Base-by-base conservation (phyloP, 2,113 vertebrate species). In the Sinocyclocheilus grahami region DNA sequence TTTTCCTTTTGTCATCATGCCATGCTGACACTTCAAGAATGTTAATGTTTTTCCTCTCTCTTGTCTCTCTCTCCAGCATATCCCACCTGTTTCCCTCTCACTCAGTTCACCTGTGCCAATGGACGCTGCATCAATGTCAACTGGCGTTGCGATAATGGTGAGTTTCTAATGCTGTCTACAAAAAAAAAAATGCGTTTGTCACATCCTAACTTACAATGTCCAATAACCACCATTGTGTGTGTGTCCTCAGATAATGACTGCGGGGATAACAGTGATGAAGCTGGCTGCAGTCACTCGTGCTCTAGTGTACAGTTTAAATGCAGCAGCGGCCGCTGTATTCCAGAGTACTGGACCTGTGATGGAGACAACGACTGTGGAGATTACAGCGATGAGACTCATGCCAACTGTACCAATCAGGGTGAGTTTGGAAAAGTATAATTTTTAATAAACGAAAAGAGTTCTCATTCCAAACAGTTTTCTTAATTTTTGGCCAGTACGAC, bases 371-470 rank as follows among this genome's bases (percentile, higher is more conserved):
- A 99, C 92, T 99, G 98, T 0, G 97, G 97, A 0, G 98, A 99
- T 93, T 98, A 98, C 93, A 99, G 98, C 0, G 98, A 99, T 0
- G 98, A 99, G 93, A 99, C 97, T 0, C 97, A 99, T 0, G 98
- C 98, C 89, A 99, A 99, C 95, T 99, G 98, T 86, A 99, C 98
- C 90, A 99, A 99, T 91, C 97, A 98, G 91, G 96, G 98, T 99
- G 90, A 94, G 96, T 60, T 9, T 27, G n/a, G 42, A 18, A 14
- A 53, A 39, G 12, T 22, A 10, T 39, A 1, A 39, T 39, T 58
- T 39, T 79, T 79, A 5, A 5, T 30, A 12, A 79, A 10, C 3
- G 5, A 12, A 60, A 58, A 22, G 22, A 48, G 24, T 2, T 62
- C 55, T 53, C 2, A 46, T 3, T 48, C 39, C 71, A 74, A 12